Evolutionary conservation across 1,140 invertebrate species (phyloP).

Genomic region (Drosophila novamexicana): DNA sequence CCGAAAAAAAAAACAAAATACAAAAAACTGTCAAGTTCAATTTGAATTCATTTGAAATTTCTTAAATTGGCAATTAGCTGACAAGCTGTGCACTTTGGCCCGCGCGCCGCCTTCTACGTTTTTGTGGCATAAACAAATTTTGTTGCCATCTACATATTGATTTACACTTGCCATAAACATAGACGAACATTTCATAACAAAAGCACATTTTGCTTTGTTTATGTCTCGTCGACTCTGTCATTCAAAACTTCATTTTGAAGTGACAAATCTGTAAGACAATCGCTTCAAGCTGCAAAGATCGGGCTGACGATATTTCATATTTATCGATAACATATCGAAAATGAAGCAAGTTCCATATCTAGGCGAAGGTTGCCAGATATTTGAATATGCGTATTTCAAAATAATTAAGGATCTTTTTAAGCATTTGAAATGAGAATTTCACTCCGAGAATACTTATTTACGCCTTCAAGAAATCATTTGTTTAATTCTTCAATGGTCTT

Average conservation of each 20-base stretch:
- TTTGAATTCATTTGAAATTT: conserved; percentile 29
- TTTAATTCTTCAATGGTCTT: too few relatives aligned
- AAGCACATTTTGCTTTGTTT: not conserved
- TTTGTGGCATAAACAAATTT: not conserved
- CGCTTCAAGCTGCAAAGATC: too few relatives aligned
- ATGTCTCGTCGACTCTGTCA: not conserved
- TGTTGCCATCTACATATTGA: too few relatives aligned
- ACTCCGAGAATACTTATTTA: too few relatives aligned
- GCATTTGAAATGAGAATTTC: too few relatives aligned
- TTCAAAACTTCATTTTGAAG: not conserved
- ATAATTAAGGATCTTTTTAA: too few relatives aligned
- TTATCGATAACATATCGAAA: not conserved
- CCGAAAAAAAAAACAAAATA: not conserved
- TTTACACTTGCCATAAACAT: conserved; percentile 2
- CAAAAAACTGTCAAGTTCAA: conserved; percentile 2
- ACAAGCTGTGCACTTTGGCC: not conserved
- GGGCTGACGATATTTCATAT: not conserved
- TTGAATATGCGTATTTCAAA: too few relatives aligned
- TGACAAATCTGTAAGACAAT: too few relatives aligned
- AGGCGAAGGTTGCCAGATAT: too few relatives aligned
- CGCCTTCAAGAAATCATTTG: too few relatives aligned
- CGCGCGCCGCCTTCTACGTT: too few relatives aligned
- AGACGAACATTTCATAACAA: not conserved
- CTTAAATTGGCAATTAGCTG: conserved; percentile 42
- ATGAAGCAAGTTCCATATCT: too few relatives aligned